These are phyloP conservation scores for Parazoanthus darwini DNA, from an alignment of 92 coral and sea anemone genomes.

Conservation along the genomic window DNA sequence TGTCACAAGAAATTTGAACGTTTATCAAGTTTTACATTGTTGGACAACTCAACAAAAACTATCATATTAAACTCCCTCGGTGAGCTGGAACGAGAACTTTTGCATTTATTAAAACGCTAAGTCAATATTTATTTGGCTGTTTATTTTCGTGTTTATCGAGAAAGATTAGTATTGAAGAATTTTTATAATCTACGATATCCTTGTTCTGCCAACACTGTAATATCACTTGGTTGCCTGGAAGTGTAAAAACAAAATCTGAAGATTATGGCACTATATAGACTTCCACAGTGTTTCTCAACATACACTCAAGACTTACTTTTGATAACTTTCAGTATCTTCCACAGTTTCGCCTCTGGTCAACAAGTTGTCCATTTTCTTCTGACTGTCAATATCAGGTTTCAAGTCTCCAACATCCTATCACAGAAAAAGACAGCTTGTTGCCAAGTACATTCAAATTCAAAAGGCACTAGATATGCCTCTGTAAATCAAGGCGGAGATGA, in stretches of 20 bases:
- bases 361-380: slow-evolving; percentile 32
- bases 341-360: slow-evolving; percentile 56
- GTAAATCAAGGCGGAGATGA: too few species aligned
- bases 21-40: too few species aligned
- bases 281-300: neutral
- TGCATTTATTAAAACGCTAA: too few species aligned
- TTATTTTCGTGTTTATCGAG: too few species aligned
- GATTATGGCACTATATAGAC: neutral
- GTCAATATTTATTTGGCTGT: too few species aligned
- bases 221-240: neutral
- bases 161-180: neutral
- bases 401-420: neutral
- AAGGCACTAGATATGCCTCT: too few species aligned
- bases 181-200: neutral
- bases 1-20: too few species aligned
- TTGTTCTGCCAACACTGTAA: neutral
- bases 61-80: too few species aligned
- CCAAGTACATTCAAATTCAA: neutral
- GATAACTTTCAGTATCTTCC: slow-evolving; percentile 63
- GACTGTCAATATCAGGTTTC: slow-evolving; percentile 22
- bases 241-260: neutral
- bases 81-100: too few species aligned
- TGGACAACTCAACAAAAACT: too few species aligned
- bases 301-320: slow-evolving; percentile 48
- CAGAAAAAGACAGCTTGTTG: neutral